Conservation (phyloP, 2,888 invertebrate species). For the Helicoverpa assulta region DNA sequence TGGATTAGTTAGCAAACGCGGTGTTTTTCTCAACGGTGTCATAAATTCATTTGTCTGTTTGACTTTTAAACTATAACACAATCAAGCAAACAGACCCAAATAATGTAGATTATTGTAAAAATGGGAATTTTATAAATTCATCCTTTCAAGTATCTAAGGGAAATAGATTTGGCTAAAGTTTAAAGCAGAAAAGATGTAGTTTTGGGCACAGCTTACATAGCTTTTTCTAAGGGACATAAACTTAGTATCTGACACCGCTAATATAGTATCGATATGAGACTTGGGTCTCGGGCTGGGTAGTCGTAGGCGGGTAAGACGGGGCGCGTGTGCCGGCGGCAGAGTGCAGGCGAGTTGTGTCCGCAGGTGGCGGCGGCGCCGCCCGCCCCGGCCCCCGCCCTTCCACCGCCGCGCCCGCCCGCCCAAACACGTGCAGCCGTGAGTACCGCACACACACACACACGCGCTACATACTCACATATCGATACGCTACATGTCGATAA, state of each 20-base stretch:
- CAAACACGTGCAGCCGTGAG: slow-evolving; percentile 81
- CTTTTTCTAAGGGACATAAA: too few relatives aligned
- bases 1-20: slow-evolving; percentile 32
- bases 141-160: too few relatives aligned
- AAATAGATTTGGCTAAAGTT: too few relatives aligned
- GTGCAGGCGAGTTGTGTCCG: slow-evolving; percentile 69
- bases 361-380: slow-evolving; percentile 87
- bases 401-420: slow-evolving; percentile 79
- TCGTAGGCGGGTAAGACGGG: slow-evolving; percentile 37
- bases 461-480: slow-evolving; percentile 15
- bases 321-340: slow-evolving; percentile 58
- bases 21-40: slow-evolving; percentile 21
- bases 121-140: background rate
- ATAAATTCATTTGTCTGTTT: background rate
- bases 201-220: background rate
- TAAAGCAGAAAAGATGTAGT: background rate
- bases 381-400: slow-evolving; percentile 90
- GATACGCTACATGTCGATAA: too few relatives aligned
- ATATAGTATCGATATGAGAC: too few relatives aligned
- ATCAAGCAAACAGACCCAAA: background rate
- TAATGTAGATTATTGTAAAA: background rate
- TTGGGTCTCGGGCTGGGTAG: slow-evolving; percentile 19
- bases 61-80: background rate
- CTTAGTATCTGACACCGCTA: background rate
- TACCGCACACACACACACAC: slow-evolving; percentile 73